These are phyloP conservation scores for Drosophila melanocephala DNA, from an alignment of 2,888 invertebrate genomes.

Conservation along the genomic window DNA sequence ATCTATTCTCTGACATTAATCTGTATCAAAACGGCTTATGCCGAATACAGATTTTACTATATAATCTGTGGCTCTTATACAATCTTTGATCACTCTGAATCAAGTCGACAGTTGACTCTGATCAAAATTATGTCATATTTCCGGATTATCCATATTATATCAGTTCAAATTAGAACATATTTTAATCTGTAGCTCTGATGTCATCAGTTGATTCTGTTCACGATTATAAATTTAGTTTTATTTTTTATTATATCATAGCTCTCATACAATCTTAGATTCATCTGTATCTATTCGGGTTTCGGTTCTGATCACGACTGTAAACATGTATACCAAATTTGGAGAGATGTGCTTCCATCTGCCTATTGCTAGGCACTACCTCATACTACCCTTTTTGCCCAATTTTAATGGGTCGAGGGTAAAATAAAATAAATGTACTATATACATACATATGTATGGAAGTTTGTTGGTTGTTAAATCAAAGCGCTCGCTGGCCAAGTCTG, in stretches of 20 bases:
- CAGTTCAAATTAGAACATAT: not conserved
- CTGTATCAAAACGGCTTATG: not conserved
- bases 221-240: not conserved
- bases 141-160: not conserved
- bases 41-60: not conserved
- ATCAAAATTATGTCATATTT: not conserved
- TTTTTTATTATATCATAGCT: not conserved
- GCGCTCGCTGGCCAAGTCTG: slow-evolving; percentile 50
- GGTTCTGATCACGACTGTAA: not conserved
- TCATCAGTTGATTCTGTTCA: not conserved
- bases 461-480: slow-evolving; percentile 64
- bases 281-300: not conserved
- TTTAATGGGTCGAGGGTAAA: slow-evolving; percentile 10
- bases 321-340: not conserved
- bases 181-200: not conserved
- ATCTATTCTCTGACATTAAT: not conserved
- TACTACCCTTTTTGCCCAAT: not conserved
- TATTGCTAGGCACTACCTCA: not conserved
- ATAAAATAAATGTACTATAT: not conserved
- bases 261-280: not conserved
- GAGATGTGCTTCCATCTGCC: no score
- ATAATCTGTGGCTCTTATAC: not conserved
- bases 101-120: not conserved
- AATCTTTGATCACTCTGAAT: not conserved
- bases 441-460: slow-evolving; percentile 7